Percentiles rank a stretch among this genome's conserved stretches.
These are phyloP conservation scores for Sylvilagus bachmani DNA, from an alignment of 2,113 vertebrate genomes.

Conservation along the genomic window DNA sequence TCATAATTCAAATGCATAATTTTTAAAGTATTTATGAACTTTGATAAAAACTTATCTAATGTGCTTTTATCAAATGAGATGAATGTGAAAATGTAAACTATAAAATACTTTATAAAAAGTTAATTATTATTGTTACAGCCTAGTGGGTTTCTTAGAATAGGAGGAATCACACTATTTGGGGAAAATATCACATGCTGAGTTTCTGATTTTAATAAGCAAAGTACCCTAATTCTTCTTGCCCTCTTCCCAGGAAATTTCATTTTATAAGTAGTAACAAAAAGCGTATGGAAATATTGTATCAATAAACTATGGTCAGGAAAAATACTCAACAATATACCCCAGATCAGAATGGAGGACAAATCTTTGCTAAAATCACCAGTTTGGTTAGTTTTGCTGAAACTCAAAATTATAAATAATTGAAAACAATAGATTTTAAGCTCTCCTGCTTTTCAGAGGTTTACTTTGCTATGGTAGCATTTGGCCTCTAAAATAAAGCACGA, in stretches of 20 bases:
- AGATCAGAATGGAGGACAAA: background rate
- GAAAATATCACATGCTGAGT: background rate
- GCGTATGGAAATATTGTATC: background rate
- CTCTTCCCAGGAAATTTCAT: background rate
- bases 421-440: background rate
- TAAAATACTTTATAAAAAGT: background rate
- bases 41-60: background rate
- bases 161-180: background rate
- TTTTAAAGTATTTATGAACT: background rate
- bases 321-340: background rate
- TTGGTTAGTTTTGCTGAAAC: background rate
- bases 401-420: background rate
- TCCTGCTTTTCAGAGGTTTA: background rate
- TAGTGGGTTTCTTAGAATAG: no score
- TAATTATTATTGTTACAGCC: background rate
- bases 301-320: background rate
- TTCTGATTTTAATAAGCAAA: background rate
- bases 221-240: background rate
- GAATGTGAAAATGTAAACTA: background rate
- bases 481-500: background rate
- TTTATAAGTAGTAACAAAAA: background rate
- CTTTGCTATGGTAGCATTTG: background rate
- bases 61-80: background rate
- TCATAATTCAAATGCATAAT: background rate
- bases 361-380: background rate